Base-by-base conservation (phyloP, 1,140 invertebrate genomes). In the Hycleus phaleratus region DNA sequence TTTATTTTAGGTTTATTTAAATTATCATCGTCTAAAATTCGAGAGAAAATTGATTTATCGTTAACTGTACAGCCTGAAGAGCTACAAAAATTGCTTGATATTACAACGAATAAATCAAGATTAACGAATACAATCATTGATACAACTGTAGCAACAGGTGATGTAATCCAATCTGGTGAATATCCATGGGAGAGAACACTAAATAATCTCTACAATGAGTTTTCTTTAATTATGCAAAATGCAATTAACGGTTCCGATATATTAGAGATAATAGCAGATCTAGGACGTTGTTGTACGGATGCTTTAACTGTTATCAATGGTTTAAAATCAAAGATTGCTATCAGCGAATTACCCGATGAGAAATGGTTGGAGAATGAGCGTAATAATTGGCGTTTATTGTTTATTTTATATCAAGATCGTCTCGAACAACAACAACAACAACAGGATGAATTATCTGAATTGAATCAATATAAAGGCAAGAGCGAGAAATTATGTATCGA, bases 381-480 rank as follows among this genome's bases (percentile, higher is more conserved):
- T 44, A 90, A 93, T 68, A 93, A 88, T 4, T 95, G 93, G 93
- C 80, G 89, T 61, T 76, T 96, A 32, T 64, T 95, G 6, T 81
- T 85, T 62, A 86, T 85, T 58, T 73, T 96, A 3, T 93, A 88
- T 73, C 81, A 85, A 64, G 90, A 95, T 74, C 80, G 88, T 44
- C 70, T 90, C 32, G 70, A 73, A 50, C 76, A 73, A 6, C 59
- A 63, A 59, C 59, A 63, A 59, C 62, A 60, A 40, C 44, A 12
- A 9, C 32, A 54, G 11, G 59, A 58, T 52, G 50, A 43, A 47
- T 24, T 26, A 58, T 24, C n/a, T 40, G 11, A 44, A 42, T 42
- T 48, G 7, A 8, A 43, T 24, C 62, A 62, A 55, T 68, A 72
- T 64, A 65, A 67, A 57, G 68, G 70, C 10, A 49, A 64, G 26